Base-by-base conservation (phyloP, 2,888 invertebrate species). In the Saturnia pavonia region DNA sequence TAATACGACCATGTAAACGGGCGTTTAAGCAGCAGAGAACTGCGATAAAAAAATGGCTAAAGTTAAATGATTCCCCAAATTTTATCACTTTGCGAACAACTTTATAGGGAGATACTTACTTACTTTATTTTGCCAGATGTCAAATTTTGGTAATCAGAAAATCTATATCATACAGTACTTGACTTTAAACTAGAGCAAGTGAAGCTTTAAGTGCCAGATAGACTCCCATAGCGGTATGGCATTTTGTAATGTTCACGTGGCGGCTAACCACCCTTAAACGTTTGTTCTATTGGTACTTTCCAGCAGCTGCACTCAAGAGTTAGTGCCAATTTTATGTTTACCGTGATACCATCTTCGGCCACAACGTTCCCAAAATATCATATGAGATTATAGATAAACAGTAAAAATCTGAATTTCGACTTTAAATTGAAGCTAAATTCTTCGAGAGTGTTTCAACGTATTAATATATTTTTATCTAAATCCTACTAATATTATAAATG, bases 1-100 rank as follows among this genome's bases (percentile, higher is more conserved):
- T 67, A 72, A 72, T 70, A 51, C 43, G 25, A 27, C 57, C 57
- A 51, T 14, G 60, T 67, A 68, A 71, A 69, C 67, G 66, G 40
- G 69, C 51, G 69, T 45, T 48, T 57, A 60, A 43, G 43, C 16
- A 19, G 51, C 51, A 54, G 7, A 51, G 19, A 19, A 25, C 48
- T 27, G 54, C 12, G 54, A 54, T 68, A 12, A 63, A 63, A 45
- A 69, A 69, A 69, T 69, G n/a, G 45, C 60, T 45, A 69, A 40
- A 16, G 43, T 43, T 43, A 25, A 12, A 22, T 40, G 14, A 54
- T 45, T n/a, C 14, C 1, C 11, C n/a, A 22, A 54, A 54, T 54
- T 22, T 0, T 9, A n/a, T 7, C 1, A 19, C 19, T 19, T 48
- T 48, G 48, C 16, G 48, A 48, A 48, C 19, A 19, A 4, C 48